Evolutionary conservation across 2,888 invertebrate species (phyloP), one percentile per base, ranked within the genome.

Genomic region (Petrolisthes cinctipes): DNA sequence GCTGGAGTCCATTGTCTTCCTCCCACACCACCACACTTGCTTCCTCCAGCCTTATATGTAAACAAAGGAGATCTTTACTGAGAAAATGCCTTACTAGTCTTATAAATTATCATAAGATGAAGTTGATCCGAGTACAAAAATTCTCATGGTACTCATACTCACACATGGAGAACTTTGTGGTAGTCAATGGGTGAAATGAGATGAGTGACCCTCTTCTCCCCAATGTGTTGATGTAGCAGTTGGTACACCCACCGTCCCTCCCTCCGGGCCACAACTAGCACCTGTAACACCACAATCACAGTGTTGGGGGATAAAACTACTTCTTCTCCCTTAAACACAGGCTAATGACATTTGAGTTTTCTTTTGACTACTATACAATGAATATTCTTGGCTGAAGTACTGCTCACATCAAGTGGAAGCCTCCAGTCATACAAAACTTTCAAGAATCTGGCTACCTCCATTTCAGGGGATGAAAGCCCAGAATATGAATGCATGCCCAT

Each of bases 1-100:
- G 82, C 7, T 89, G 79, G 14, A 85, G 51, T 0, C 56, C 82
- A 57, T 78, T 79, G 17, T 79, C 79, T 53, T 86, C 86, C 54
- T 71, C 76, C 82, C 82, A 89, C 78, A 89, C 85, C 78, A 89
- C 66, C 57, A 89, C 71, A 57, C 82, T 85, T 23, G 17, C n/a
- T 37, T 51, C n/a, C 57, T 89, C 88, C 51, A 89, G 53, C 57
- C 88, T 89, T 37, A 37, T 37, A 37, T 37, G 37, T 37, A 37
- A 37, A 37, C 37, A 37, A 37, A 37, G 37, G 37, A 37, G 37
- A 37, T 37, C 37, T 37, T 37, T 37, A 37, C 37, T 37, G 37
- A 37, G 37, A 37, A 37, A 37, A 37, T 37, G 37, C 0, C 37
- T 37, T 37, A 37, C 37, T 37, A 37, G 37, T 37, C 37, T 37